These are phyloP conservation scores for Empidonax alnorum DNA, from an alignment of 2,113 vertebrate genomes.

Conservation along the genomic window DNA sequence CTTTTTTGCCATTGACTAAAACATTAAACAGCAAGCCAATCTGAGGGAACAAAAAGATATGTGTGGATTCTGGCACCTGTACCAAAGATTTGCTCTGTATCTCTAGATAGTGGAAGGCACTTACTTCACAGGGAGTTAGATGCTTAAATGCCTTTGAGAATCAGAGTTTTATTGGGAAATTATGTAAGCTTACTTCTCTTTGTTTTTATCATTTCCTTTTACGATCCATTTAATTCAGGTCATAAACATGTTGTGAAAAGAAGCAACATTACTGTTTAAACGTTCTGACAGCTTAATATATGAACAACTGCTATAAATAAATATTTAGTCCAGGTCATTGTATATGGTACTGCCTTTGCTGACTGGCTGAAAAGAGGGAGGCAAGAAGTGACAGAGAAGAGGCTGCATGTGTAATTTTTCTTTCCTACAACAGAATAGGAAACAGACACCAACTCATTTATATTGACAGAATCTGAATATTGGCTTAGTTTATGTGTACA, in stretches of 20 bases:
- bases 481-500: constrained; percentile 39
- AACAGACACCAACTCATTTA: background rate
- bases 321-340: background rate
- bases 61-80: background rate
- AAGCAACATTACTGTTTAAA: background rate
- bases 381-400: background rate
- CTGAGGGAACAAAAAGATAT: background rate
- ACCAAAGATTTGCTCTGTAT: background rate
- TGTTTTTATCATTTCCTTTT: background rate
- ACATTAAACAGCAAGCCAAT: background rate
- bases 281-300: background rate
- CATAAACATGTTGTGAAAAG: background rate
- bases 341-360: fast-evolving
- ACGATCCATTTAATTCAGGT: background rate
- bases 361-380: background rate
- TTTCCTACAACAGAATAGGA: background rate
- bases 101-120: background rate
- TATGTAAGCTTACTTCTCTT: background rate
- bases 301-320: background rate
- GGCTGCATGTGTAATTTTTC: background rate
- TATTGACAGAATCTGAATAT: constrained; percentile 5
- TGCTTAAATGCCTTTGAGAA: background rate
- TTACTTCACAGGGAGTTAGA: background rate
- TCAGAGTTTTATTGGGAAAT: background rate
- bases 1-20: background rate